Evolutionary conservation across 2,797 vertebrate genomes (phyloP), one percentile per base, ranked within the genome.

Genomic region (Toxotes lorentzi): DNA sequence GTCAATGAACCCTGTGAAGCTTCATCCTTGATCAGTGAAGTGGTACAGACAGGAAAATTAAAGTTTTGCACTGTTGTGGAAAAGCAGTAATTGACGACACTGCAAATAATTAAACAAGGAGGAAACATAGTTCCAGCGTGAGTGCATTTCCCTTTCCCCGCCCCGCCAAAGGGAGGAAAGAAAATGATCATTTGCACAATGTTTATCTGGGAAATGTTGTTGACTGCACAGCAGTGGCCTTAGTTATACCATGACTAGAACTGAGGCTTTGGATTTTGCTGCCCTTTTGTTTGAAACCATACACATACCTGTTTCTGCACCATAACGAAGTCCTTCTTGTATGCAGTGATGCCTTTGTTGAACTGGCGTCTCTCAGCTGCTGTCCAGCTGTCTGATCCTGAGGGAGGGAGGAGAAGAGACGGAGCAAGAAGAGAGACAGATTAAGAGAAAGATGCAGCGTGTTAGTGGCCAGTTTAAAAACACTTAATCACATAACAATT

Each of bases 311-410:
- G 94, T 87, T 98, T 99, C 94, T 99, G 98, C 90, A 99, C 98
- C 94, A 98, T 95, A 92, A 99, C 97, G 88, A 99, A 99, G 79
- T 99, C 98, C 79, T 99, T 99, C 94, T 98, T 99, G 88, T 97
- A 96, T 5, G 97, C 90, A 16, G 96, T 83, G 82, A 99, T 97
- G 91, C 97, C 98, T 94, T 97, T 98, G 94, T 99, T 99, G 92
- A 99, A 99, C 57, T 95, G 92, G 47, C 96, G 97, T 89, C 96
- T 96, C 95, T 99, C 98, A 0, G 94, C 88, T 84, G 95, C 86
- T 64, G 95, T 97, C 98, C 98, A 99, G 86, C 91, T 95, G 94
- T 99, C 98, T 17, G 98, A 99, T 79, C 98, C 98, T 99, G 88
- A 65, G 47, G n/a, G 30, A 56, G 51, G 60, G 23, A 53, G 13